These are phyloP conservation scores for Palythoa heliodiscus DNA, from an alignment of 92 coral and sea anemone species.

Conservation along the genomic window DNA sequence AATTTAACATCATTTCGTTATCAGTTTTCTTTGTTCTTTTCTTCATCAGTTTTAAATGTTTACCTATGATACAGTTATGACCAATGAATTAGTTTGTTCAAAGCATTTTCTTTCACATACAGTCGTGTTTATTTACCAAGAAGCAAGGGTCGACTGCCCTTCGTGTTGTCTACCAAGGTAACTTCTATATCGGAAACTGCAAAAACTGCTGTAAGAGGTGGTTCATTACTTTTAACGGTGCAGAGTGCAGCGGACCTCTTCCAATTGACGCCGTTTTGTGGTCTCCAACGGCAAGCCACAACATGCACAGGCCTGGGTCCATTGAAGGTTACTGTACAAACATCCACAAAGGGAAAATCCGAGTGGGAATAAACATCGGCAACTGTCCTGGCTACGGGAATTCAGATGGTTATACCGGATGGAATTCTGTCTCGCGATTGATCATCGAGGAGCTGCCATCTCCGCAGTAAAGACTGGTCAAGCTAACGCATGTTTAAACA, in stretches of 20 bases:
- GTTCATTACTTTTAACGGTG: not conserved
- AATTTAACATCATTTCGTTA: too few relatives aligned
- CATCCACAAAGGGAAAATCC: constrained; percentile 4
- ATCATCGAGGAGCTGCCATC: not conserved
- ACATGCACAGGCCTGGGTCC: not conserved
- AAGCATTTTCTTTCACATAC: not conserved
- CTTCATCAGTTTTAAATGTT: too few relatives aligned
- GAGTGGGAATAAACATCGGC: constrained; percentile 11
- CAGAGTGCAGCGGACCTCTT: not conserved
- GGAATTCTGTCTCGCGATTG: constrained; percentile 10
- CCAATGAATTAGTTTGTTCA: too few relatives aligned
- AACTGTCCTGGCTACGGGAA: not conserved
- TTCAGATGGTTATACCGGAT: not conserved
- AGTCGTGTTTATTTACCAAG: not conserved
- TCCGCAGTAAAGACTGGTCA: not conserved
- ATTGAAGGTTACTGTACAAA: not conserved
- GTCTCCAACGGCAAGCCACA: not conserved
- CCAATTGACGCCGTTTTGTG: not conserved
- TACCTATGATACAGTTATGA: too few relatives aligned
- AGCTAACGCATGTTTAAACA: too few relatives aligned
- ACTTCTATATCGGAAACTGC: not conserved
- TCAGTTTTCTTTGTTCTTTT: too few relatives aligned
- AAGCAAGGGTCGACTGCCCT: not conserved
- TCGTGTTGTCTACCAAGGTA: constrained; percentile 5
- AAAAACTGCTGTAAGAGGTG: not conserved